Base-by-base conservation (phyloP, 2,797 vertebrate species). In the Mormyrops attenuatus region DNA sequence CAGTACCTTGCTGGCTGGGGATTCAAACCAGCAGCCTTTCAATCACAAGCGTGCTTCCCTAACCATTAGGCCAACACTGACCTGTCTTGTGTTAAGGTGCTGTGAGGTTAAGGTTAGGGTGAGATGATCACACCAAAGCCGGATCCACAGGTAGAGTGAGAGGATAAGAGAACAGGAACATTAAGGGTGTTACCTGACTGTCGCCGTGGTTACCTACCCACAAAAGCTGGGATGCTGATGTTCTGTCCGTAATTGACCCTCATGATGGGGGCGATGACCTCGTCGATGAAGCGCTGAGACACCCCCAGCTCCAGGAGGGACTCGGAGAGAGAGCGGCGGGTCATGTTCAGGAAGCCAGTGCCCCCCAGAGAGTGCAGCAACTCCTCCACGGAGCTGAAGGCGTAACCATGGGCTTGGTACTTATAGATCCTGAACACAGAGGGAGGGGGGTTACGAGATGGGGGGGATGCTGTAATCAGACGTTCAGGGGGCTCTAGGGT, bases 221-320 rank as follows among this genome's bases (percentile, higher is more conserved):
- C 98, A 34, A 99, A 99, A n/a, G 98, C 99, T 0, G 98, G 97
- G 92, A 99, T 97, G 90, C 96, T 96, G 93, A 97, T 96, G 0
- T 98, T 97, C 94, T 99, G 99, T 86, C 98, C 97, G 0, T 98
- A 99, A 96, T 97, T 99, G 94, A 97, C 97, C 92, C 98, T 97
- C 94, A 98, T 98, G 88, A 99, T 95, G 0, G 98, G 98, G 0
- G 97, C 97, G 26, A 99, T 97, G 90, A 99, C 96, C 0, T 99
- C 98, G 0, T 99, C 98, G 13, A 99, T 98, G 55, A 99, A 99
- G 90, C 97, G 98, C 93, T 99, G 98, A 0, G 98, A 98, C 94
- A 99, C 96, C 0, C 98, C 99, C 92, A 98, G 95, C 93, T 99
- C 97, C 92, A 99, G 94, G 92, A 99, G 93, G 63, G 98, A 97